Evolutionary conservation across 2,888 invertebrate genomes (phyloP), one percentile per base, ranked within the genome.

Genomic region (Polyommatus icarus): DNA sequence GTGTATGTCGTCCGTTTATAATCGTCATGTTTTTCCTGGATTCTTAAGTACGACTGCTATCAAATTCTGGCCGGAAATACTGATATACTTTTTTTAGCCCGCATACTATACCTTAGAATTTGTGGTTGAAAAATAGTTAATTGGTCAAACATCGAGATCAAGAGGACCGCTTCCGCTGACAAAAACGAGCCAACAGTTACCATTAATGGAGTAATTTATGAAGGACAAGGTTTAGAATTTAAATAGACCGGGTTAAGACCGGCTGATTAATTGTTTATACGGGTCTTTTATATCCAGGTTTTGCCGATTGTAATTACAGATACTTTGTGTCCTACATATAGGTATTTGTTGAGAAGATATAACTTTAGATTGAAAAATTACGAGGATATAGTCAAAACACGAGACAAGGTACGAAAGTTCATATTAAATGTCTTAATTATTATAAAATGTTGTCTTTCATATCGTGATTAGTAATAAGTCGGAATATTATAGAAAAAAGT

Each of bases 181-280:
- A 75, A 73, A 75, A 75, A 54, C 54, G 18, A 75, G 20, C 73
- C 20, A 40, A 20, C 20, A 73, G 40, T 40, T 46, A 54, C 54
- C 75, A 18, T 75, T 75, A 75, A 75, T 75, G 24, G 75, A 50
- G 46, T 75, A 54, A 75, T 75, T 75, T 75, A 75, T 75, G 46
- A 75, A 75, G 50, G 50, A 75, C 50, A 75, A 72, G 40, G 10
- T 50, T 50, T 50, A 50, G 75, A 50, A 75, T 75, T 75, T 75
- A 75, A 75, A 75, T 75, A 75, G 75, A 50, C n/a, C 50, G 15
- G 24, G 75, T 75, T 54, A 24, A 40, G 46, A 75, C 75, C 18
- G 54, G 18, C 50, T 75, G 54, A 75, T 75, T 75, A 75, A 75
- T 75, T 75, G 50, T 29, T 50, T 24, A 75, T n/a, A 24, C 10